Evolutionary conservation across 2,888 invertebrate species (phyloP).

Genomic region (Mystacides longicornis): DNA sequence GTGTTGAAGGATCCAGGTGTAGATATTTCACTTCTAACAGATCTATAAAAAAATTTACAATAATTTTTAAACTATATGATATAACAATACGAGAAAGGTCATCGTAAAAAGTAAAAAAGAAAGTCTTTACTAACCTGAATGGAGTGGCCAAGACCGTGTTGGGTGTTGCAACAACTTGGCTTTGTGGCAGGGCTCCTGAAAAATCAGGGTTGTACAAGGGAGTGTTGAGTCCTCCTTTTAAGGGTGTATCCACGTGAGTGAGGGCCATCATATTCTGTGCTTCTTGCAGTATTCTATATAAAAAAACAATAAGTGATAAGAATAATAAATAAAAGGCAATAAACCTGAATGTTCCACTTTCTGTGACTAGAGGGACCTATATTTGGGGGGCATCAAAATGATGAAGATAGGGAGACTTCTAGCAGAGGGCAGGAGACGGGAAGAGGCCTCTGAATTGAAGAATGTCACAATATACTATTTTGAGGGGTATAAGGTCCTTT

Average conservation of each 20-base stretch:
- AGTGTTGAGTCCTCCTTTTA: slow-evolving; percentile 94
- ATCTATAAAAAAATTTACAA: slow-evolving; percentile 35
- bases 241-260: slow-evolving; percentile 94
- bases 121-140: slow-evolving; percentile 49
- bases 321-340: too few relatives aligned
- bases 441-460: too few relatives aligned
- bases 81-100: background rate
- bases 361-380: too few relatives aligned
- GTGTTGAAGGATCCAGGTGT: slow-evolving; percentile 54
- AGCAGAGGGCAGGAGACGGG: too few relatives aligned
- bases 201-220: slow-evolving; percentile 88
- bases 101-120: slow-evolving; percentile 11
- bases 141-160: slow-evolving; percentile 88
- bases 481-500: too few relatives aligned
- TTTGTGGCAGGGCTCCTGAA: slow-evolving; percentile 70
- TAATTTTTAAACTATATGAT: too few relatives aligned
- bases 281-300: slow-evolving; percentile 69
- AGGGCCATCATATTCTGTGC: slow-evolving; percentile 98
- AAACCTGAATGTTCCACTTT: too few relatives aligned
- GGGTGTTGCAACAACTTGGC: slow-evolving; percentile 69
- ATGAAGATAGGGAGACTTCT: too few relatives aligned
- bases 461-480: too few relatives aligned
- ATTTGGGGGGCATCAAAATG: too few relatives aligned
- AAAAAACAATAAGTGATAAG: background rate
- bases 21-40: slow-evolving; percentile 58